phyloP scores from a whole-genome alignment of 2,888 invertebrate species.

The Stegophylla sp. region DNA sequence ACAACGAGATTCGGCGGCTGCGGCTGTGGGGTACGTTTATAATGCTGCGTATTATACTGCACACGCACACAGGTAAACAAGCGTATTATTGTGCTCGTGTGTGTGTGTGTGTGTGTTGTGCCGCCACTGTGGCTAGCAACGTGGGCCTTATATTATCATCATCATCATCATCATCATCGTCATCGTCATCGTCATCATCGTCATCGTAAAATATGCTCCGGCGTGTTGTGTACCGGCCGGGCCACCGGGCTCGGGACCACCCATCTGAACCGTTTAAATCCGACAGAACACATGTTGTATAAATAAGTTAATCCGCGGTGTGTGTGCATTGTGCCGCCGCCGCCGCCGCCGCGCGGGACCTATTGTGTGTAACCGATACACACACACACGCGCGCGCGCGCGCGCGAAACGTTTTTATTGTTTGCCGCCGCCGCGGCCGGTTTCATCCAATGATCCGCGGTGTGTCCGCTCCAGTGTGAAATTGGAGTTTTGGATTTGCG shows the following conservation, averaged over 20 bases:
- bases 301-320: slow-evolving; percentile 58
- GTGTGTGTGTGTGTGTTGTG: too few relatives aligned
- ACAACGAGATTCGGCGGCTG: too few relatives aligned
- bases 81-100: not conserved
- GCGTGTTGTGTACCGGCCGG: slow-evolving; percentile 3
- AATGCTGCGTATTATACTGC: too few relatives aligned
- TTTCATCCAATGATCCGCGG: slow-evolving; percentile 57
- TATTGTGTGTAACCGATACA: slow-evolving; percentile 58
- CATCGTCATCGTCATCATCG: too few relatives aligned
- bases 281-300: slow-evolving; percentile 58
- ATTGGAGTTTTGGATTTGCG: slow-evolving; percentile 57
- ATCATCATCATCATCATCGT: too few relatives aligned
- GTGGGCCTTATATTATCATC: too few relatives aligned
- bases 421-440: slow-evolving; percentile 31
- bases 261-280: slow-evolving; percentile 59
- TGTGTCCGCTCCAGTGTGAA: slow-evolving; percentile 57
- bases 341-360: too few relatives aligned
- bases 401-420: slow-evolving; percentile 17
- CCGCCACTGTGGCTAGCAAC: slow-evolving; percentile 13
- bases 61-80: not conserved
- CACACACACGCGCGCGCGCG: slow-evolving; percentile 9
- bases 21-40: too few relatives aligned
- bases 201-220: too few relatives aligned
- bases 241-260: slow-evolving; percentile 59
- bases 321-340: slow-evolving; percentile 42